A percentile compares a stretch with the other conserved stretches of the same genome.
phyloP scores from a whole-genome alignment of 2,888 invertebrate species.

The Caenorhabditis sp. region DNA sequence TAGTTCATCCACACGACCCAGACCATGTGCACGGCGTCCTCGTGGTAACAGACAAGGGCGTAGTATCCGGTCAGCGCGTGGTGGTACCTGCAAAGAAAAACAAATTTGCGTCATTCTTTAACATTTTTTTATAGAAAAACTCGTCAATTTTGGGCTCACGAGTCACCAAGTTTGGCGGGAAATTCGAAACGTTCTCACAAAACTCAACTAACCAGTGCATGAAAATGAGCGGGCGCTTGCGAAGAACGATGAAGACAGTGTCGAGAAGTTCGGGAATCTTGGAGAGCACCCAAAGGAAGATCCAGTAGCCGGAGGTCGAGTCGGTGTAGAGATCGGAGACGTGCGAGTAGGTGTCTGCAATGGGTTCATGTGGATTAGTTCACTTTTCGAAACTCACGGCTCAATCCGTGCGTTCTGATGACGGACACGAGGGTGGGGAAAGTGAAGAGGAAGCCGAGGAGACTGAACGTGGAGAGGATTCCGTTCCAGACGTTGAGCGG shows the following conservation, averaged over 20 bases:
- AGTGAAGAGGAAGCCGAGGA: slow-evolving; percentile 63
- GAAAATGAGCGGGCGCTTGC: slow-evolving; percentile 76
- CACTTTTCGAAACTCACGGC: slow-evolving; percentile 57
- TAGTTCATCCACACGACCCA: slow-evolving; percentile 77
- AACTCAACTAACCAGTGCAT: slow-evolving; percentile 68
- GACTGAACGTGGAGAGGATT: slow-evolving; percentile 58
- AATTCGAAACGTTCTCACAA: too few relatives aligned
- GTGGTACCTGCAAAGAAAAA: slow-evolving; percentile 74
- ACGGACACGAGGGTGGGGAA: slow-evolving; percentile 69
- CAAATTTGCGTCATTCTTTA: background rate
- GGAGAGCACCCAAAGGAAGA: slow-evolving; percentile 75
- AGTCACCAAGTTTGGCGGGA: too few relatives aligned
- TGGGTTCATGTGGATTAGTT: background rate
- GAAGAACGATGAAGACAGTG: slow-evolving; percentile 76
- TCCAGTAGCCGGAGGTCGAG: slow-evolving; percentile 72
- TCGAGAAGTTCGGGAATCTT: slow-evolving; percentile 77
- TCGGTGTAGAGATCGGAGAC: slow-evolving; percentile 71
- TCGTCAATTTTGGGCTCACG: background rate
- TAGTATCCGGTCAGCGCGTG: slow-evolving; percentile 76
- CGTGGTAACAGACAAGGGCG: slow-evolving; percentile 75
- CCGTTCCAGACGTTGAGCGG: slow-evolving; percentile 66
- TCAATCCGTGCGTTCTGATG: slow-evolving; percentile 64
- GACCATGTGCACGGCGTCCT: slow-evolving; percentile 75
- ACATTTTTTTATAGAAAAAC: background rate
- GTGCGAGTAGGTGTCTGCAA: slow-evolving; percentile 74